Percentiles rank a stretch among this genome's conserved stretches.
These are phyloP conservation scores for Cheilosia vernalis DNA, from an alignment of 2,888 invertebrate species.

Conservation along the genomic window DNA sequence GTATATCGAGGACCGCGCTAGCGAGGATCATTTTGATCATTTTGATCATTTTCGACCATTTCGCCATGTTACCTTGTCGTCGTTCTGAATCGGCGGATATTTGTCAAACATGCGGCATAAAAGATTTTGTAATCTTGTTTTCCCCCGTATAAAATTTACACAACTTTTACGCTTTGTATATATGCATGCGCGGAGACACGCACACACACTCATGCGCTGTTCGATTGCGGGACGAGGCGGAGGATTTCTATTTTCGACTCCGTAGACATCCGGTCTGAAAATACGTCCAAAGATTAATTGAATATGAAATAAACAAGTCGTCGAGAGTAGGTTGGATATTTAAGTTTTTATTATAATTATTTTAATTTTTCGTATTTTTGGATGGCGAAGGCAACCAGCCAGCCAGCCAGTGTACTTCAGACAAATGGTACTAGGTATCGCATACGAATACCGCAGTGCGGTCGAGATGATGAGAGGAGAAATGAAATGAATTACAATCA, in stretches of 20 bases:
- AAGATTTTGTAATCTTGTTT: conserved; percentile 65
- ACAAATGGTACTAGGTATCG: conserved; percentile 26
- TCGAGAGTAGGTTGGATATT: conserved; percentile 75
- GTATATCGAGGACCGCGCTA: neutral
- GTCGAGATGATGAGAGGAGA: conserved; percentile 40
- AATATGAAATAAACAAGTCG: conserved; percentile 75
- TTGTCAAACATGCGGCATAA: conserved; percentile 53
- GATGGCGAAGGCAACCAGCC: conserved; percentile 12
- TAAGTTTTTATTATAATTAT: conserved; percentile 69
- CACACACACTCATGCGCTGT: neutral
- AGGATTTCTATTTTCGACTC: conserved; percentile 75
- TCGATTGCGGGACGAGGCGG: conserved; percentile 4
- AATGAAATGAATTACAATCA: conserved; percentile 71
- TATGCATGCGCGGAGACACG: neutral
- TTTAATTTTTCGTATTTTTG: conserved; percentile 62
- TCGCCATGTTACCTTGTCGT: conserved; percentile 66
- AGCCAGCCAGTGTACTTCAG: conserved; percentile 6
- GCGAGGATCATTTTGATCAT: conserved; percentile 8
- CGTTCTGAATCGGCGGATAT: conserved; percentile 64
- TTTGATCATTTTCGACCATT: conserved; percentile 56
- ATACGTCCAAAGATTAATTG: conserved; percentile 75
- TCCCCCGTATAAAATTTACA: conserved; percentile 52
- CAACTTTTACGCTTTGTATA: conserved; percentile 27
- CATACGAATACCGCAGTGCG: neutral
- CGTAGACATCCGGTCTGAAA: conserved; percentile 77